Evolutionary conservation across 1,140 invertebrate species (phyloP), one percentile per base, ranked within the genome.

Genomic region (Brachionus calyciflorus): DNA sequence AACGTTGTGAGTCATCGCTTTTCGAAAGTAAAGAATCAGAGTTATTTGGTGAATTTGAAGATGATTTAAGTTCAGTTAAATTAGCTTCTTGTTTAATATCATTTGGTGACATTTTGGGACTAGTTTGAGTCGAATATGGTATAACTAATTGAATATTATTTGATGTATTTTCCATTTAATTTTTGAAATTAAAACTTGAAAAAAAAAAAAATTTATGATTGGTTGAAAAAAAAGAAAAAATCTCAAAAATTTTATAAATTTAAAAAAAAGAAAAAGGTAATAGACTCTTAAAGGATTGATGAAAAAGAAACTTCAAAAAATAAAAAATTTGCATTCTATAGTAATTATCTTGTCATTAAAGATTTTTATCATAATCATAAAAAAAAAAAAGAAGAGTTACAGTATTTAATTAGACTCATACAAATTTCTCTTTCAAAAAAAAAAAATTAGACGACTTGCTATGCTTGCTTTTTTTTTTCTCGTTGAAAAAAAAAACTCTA

Each of bases 371-470:
- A 60, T 60, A 60, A 7, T 7, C 55, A 33, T 14, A 65, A 7
- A 65, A 60, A 9, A 60, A 60, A 60, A 3, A 60, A 33, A 33
- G 9, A 37, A 37, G 37, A 41, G 30, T 65, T 41, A 65, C 60
- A 65, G 60, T 65, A 65, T 65, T 65, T 65, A 65, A 65, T 65
- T 65, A 65, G 40, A 41, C 40, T 65, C 60, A 65, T 63, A 63
- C 37, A 17, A 57, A 30, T 17, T 21, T 26, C 7, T n/a, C n/a
- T n/a, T n/a, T n/a, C n/a, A n/a, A n/a, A n/a, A n/a, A n/a, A n/a
- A 37, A 9, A 37, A 37, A 37, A 37, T 37, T 37, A 37, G 33
- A 37, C 33, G 33, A 37, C 33, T 37, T 37, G 33, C 33, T 37
- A 37, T 37, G 33, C 33, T 37, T 37, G 33, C 33, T 37, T 37